Percentiles rank a stretch among this genome's conserved stretches.
Evolutionary conservation across 2,113 vertebrate species (phyloP).

Genomic region (Cyprinodon tularosa): DNA sequence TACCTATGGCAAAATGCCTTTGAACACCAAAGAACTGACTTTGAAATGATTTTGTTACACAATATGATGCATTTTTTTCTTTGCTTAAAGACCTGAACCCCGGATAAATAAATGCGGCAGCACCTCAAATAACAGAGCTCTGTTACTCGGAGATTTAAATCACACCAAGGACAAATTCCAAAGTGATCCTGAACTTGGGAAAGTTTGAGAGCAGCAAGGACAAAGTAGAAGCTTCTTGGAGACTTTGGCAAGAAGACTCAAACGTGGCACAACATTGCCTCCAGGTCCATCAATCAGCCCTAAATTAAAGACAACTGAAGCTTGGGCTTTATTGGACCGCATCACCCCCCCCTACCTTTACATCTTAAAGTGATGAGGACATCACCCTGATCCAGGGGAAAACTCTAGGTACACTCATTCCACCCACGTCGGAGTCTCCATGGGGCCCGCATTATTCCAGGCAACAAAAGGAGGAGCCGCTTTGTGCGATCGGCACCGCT

Average conservation of each 20-base stretch:
- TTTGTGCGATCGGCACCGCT: slow-evolving; percentile 67
- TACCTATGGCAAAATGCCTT: neutral
- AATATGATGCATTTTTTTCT: neutral
- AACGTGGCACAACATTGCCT: slow-evolving; percentile 54
- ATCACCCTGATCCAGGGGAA: slow-evolving; percentile 44
- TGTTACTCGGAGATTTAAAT: neutral
- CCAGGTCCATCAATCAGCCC: slow-evolving; percentile 74
- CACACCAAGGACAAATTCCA: slow-evolving; percentile 16
- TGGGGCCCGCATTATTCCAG: slow-evolving; percentile 60
- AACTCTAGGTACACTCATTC: slow-evolving; percentile 63
- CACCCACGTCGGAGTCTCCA: slow-evolving; percentile 61
- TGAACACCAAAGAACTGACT: neutral
- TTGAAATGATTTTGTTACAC: neutral
- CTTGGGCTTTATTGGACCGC: slow-evolving; percentile 36
- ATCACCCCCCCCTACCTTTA: slow-evolving; percentile 35
- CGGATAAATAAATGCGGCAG: neutral
- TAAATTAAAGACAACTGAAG: slow-evolving; percentile 63
- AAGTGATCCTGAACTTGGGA: slow-evolving; percentile 55
- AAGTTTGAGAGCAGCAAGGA: slow-evolving; percentile 55
- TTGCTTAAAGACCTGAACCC: neutral
- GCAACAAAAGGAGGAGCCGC: slow-evolving; percentile 72
- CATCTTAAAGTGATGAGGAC: slow-evolving; percentile 58
- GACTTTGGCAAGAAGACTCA: slow-evolving; percentile 16
- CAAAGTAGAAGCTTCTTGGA: slow-evolving; percentile 40
- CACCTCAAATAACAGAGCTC: neutral